Evolutionary conservation across 30 jellyfish, hydroid and myxozoan species (phyloP).

Genomic region (Cassiopea andromeda): DNA sequence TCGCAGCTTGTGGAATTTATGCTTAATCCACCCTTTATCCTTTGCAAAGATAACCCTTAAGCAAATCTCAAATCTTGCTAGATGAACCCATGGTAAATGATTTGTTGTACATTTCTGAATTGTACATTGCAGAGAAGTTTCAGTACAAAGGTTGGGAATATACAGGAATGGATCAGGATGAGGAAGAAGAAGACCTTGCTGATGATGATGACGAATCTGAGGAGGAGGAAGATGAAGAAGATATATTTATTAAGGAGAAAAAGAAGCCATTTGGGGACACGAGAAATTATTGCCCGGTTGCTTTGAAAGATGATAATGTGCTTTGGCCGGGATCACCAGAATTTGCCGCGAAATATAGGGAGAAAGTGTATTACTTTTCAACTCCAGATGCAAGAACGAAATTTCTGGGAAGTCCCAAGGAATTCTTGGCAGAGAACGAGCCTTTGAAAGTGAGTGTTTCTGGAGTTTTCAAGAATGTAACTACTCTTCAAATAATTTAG

Average conservation of each 20-base stretch:
- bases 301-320: slow-evolving; percentile 80
- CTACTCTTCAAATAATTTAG: too few relatives aligned
- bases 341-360: slow-evolving; percentile 94
- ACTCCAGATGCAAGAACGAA: slow-evolving; percentile 84
- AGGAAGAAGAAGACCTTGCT: slow-evolving; percentile 94
- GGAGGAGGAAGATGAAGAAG: slow-evolving; percentile 78
- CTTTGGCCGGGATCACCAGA: slow-evolving; percentile 97
- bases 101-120: not conserved
- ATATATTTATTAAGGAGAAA: slow-evolving; percentile 68
- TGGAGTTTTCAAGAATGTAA: not conserved
- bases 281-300: slow-evolving; percentile 90
- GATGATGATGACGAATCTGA: slow-evolving; percentile 72
- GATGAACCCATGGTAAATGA: not conserved
- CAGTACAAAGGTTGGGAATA: slow-evolving; percentile 96
- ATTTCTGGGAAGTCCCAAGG: slow-evolving; percentile 78
- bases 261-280: slow-evolving; percentile 96
- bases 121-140: slow-evolving; percentile 42
- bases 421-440: slow-evolving; percentile 76
- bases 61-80: not conserved
- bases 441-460: slow-evolving; percentile 76
- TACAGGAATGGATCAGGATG: slow-evolving; percentile 98
- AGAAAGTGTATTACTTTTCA: slow-evolving; percentile 84
- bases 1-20: too few relatives aligned
- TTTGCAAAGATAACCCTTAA: too few relatives aligned
- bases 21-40: too few relatives aligned